These are phyloP conservation scores for Drosophila merina DNA, from an alignment of 2,888 invertebrate genomes.

Conservation along the genomic window DNA sequence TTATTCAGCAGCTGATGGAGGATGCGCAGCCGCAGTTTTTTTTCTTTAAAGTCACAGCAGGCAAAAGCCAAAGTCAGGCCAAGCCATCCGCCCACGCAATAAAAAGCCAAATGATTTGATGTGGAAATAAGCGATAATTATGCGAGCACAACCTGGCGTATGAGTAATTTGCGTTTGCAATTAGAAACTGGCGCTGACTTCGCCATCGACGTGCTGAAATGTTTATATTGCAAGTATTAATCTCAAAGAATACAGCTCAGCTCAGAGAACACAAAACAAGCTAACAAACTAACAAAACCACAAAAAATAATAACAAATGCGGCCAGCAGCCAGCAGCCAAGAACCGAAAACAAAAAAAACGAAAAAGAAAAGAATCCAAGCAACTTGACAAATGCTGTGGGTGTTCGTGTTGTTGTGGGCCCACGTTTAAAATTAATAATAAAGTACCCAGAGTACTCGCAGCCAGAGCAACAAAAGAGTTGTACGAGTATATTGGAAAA, in stretches of 20 bases:
- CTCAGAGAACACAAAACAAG: slow-evolving; percentile 11
- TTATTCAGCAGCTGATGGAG: slow-evolving; percentile 67
- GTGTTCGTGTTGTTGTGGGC: slow-evolving; percentile 58
- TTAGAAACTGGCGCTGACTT: slow-evolving; percentile 65
- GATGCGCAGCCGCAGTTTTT: slow-evolving; percentile 57
- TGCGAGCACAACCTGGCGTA: slow-evolving; percentile 71
- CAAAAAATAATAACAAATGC: slow-evolving; percentile 69
- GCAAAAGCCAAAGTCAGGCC: slow-evolving; percentile 6
- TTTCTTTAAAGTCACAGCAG: slow-evolving; percentile 24
- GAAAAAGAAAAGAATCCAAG: slow-evolving; percentile 51
- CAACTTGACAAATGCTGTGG: slow-evolving; percentile 70
- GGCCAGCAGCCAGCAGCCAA: slow-evolving; percentile 60
- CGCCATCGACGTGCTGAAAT: slow-evolving; percentile 61
- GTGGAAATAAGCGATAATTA: slow-evolving; percentile 63
- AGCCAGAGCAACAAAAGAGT: slow-evolving; percentile 26
- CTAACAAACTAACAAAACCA: slow-evolving; percentile 45
- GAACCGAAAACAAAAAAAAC: slow-evolving; percentile 32
- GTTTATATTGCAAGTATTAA: slow-evolving; percentile 72
- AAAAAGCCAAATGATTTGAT: slow-evolving; percentile 34
- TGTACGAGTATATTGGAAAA: slow-evolving; percentile 30
- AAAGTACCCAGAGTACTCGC: slow-evolving; percentile 55
- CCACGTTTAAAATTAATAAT: slow-evolving; percentile 74
- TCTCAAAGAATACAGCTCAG: slow-evolving; percentile 40
- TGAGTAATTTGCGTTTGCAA: slow-evolving; percentile 72
- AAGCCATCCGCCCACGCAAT: slow-evolving; percentile 34